These are phyloP conservation scores for Umimayanthus kanabou DNA, from an alignment of 92 coral and sea anemone species.

Conservation along the genomic window DNA sequence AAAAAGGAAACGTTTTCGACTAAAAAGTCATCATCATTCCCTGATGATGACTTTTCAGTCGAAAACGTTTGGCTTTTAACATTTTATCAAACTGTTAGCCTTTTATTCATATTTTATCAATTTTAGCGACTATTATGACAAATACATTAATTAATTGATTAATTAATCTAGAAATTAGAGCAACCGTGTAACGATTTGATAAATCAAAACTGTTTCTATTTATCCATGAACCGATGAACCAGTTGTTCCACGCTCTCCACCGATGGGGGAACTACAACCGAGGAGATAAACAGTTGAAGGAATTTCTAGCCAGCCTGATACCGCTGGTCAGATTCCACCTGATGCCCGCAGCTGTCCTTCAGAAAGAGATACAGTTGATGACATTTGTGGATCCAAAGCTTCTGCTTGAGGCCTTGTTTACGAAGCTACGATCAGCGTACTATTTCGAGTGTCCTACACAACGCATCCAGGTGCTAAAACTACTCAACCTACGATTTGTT, in stretches of 20 bases:
- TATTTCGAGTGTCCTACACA: not conserved
- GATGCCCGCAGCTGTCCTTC: not conserved
- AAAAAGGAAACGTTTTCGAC: too few relatives aligned
- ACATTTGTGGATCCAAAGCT: not conserved
- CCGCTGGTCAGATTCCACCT: not conserved
- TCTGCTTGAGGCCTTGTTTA: not conserved
- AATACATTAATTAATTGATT: too few relatives aligned
- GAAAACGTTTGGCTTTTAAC: too few relatives aligned
- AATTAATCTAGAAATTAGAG: too few relatives aligned
- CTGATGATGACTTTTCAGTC: too few relatives aligned
- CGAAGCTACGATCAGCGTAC: not conserved
- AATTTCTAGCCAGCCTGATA: not conserved
- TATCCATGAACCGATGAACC: too few relatives aligned
- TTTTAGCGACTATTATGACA: too few relatives aligned
- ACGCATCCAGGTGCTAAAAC: not conserved
- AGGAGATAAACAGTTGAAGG: not conserved
- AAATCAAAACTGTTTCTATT: too few relatives aligned
- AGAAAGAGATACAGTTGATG: not conserved
- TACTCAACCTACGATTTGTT: not conserved
- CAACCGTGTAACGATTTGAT: too few relatives aligned
- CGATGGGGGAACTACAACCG: conserved; percentile 8
- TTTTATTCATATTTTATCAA: too few relatives aligned
- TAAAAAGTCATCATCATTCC: too few relatives aligned
- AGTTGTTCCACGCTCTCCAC: not conserved
- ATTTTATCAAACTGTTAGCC: too few relatives aligned